Evolutionary conservation across 2,113 vertebrate genomes (phyloP), one percentile per base, ranked within the genome.

Genomic region (Hymenochirus boettgeri): DNA sequence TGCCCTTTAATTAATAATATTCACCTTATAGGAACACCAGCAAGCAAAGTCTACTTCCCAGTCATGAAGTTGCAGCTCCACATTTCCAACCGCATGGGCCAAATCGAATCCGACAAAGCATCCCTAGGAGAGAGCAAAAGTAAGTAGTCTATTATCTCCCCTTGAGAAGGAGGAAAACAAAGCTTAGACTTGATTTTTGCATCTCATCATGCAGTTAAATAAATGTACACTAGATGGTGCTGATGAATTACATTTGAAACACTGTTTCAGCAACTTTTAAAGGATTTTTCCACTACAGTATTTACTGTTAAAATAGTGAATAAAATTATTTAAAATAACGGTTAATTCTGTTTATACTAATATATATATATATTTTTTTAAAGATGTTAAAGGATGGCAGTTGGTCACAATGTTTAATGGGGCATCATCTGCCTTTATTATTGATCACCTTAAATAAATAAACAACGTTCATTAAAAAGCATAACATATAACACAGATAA

Each of bases 11-110:
- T 9, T 13, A 17, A 19, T 42, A 61, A n/a, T 1, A 23, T 42
- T 13, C 77, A 97, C 96, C 92, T 99, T 99, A 71, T 99, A 98
- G 24, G 94, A 88, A 73, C 96, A 98, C 96, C 96, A 99, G 79
- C 94, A 98, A 73, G 93, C 96, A 54, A 99, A 99, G 73, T 98
- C 96, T 1, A 98, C 92, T 2, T 82, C 91, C 96, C 96, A 99
- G 62, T 95, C 89, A 53, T 99, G 94, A 50, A 99, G 80, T 59
- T 70, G 64, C 42, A 99, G 79, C 24, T 94, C 92, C 0, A 75
- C 83, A 1, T 99, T 99, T 45, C 95, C 96, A 19, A 82, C 92
- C 1, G 92, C 91, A 0, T 99, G 96, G 24, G 96, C 96, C 31
- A 94, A 88, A 71, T 99, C 94, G 21, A 97, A 99, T 1, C 94